Evolutionary conservation across 2,113 vertebrate species (phyloP), one percentile per base, ranked within the genome.

Genomic region (Serilophus lunatus): DNA sequence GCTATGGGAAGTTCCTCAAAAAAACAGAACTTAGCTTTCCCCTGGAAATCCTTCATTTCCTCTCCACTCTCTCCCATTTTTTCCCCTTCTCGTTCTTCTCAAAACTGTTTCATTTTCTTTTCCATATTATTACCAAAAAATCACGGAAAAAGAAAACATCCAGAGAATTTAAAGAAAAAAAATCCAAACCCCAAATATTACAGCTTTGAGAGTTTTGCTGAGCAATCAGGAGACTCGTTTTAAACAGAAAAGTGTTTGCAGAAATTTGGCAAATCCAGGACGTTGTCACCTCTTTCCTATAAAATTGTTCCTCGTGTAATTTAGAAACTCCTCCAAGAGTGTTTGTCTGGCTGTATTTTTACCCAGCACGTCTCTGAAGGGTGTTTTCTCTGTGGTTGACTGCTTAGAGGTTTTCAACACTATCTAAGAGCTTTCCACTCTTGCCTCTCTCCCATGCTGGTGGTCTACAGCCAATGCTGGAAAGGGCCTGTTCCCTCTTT

Each of bases 241-340:
- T 31, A 49, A 82, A 80, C 60, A 28, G 47, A 69, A 49, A 79
- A 86, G 59, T 13, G 18, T 78, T 88, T 74, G 38, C 54, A 95
- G 87, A 91, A 93, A 77, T 91, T 54, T 81, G 64, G 79, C 56
- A 90, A 88, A 90, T 71, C 51, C 70, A 93, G 87, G 66, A 78
- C 60, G 45, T 87, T 96, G 63, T 81, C 90, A 88, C 85, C 71
- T 88, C 68, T 88, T 92, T 81, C n/a, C 69, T 78, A 53, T 51
- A 86, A 92, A 97, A 77, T 23, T 36, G 16, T 70, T 97, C 56
- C 76, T 89, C 4, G 0, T 29, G 60, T 63, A 92, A 86, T 92
- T 95, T 75, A 76, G 68, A 70, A 92, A 83, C 20, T 51, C 54
- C 42, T 80, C 50, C 1, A 25, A n/a, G 47, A 38, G 56, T 10